Percentiles rank a stretch among this genome's conserved stretches.
Evolutionary conservation across 2,113 vertebrate species (phyloP).

Genomic region (Poecilia latipinna): DNA sequence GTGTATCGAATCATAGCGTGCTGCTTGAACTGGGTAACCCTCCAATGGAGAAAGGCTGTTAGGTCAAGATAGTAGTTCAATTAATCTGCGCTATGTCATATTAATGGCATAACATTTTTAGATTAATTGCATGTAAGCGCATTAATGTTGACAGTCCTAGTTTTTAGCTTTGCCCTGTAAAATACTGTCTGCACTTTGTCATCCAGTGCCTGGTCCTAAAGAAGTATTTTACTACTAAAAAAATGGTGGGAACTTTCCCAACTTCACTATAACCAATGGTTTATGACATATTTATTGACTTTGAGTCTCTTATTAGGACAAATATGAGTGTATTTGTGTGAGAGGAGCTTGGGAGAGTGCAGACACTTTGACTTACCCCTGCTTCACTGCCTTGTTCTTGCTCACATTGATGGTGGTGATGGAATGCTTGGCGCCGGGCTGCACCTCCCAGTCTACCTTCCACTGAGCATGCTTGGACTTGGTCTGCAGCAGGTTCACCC

Average conservation of each 20-base stretch:
- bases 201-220: conserved; percentile 10
- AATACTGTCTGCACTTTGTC: conserved; percentile 4
- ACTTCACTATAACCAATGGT: conserved; percentile 33
- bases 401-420: conserved; percentile 91
- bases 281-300: conserved; percentile 14
- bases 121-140: too few relatives aligned
- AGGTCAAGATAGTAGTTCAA: too few relatives aligned
- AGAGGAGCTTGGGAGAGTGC: neutral
- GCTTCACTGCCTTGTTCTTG: conserved; percentile 78
- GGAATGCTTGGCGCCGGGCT: conserved; percentile 94
- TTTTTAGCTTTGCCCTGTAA: conserved; percentile 33
- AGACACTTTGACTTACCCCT: conserved; percentile 78
- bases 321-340: conserved; percentile 6
- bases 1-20: too few relatives aligned
- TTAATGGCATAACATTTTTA: too few relatives aligned
- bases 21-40: too few relatives aligned
- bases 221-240: conserved; percentile 25
- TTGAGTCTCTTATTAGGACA: conserved; percentile 14
- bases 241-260: conserved; percentile 13
- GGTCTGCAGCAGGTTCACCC: conserved; percentile 92
- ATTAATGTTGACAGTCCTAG: too few relatives aligned
- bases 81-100: too few relatives aligned
- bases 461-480: conserved; percentile 89
- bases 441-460: conserved; percentile 91
- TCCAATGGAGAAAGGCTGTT: too few relatives aligned